Evolutionary conservation across 2,888 invertebrate species (phyloP).

Genomic region (Melanargia galathea): DNA sequence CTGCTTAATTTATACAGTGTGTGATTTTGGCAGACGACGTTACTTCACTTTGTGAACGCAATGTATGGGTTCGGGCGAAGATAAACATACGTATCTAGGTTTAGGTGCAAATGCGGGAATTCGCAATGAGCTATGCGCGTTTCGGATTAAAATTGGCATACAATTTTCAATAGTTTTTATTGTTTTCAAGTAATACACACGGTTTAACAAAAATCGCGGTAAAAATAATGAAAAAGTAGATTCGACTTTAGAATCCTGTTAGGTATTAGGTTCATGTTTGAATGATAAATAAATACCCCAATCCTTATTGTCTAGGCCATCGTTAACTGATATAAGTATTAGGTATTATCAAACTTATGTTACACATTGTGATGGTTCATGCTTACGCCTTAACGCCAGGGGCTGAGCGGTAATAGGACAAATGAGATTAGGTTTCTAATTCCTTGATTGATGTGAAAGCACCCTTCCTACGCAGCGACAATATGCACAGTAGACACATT

Average conservation of each 20-base stretch:
- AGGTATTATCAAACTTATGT: neutral
- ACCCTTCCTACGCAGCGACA: constrained; percentile 47
- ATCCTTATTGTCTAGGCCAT: no score
- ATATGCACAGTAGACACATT: constrained; percentile 49
- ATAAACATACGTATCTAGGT: constrained; percentile 5
- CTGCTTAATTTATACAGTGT: constrained; percentile 33
- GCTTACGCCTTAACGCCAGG: constrained; percentile 48
- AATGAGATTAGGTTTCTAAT: constrained; percentile 69
- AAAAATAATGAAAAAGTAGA: no score
- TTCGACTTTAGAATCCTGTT: no score
- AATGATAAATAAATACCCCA: no score
- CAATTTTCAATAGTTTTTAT: neutral
- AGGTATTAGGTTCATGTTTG: no score
- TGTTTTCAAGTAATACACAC: neutral
- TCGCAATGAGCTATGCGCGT: neutral
- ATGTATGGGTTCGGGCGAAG: constrained; percentile 5
- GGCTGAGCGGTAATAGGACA: constrained; percentile 54
- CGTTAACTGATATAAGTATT: no score
- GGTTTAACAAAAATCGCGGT: no score
- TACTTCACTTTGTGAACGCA: constrained; percentile 26
- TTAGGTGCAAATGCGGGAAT: neutral
- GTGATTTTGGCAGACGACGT: constrained; percentile 33
- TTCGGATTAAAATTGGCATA: neutral
- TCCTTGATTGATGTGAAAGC: constrained; percentile 70
- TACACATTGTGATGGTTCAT: constrained; percentile 49